Evolutionary conservation across 2,888 invertebrate species (phyloP).

Genomic region (Leptura quadrifasciata): DNA sequence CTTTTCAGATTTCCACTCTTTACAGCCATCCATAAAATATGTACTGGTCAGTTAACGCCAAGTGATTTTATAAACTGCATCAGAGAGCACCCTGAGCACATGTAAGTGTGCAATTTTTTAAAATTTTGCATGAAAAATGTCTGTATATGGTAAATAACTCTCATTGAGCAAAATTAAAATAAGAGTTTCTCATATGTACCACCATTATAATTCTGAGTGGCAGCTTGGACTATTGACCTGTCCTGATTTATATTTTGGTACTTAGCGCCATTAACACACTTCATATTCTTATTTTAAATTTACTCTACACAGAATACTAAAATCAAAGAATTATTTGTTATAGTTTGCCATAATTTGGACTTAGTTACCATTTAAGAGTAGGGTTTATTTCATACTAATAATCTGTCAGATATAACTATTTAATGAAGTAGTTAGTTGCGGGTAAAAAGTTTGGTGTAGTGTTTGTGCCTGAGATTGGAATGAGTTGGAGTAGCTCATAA

Average conservation of each 20-base stretch:
- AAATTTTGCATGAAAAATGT: conserved; percentile 30
- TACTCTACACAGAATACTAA: background rate
- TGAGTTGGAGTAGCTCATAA: background rate
- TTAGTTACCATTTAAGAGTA: conserved; percentile 11
- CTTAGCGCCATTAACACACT: background rate
- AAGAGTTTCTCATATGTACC: background rate
- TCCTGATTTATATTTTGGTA: background rate
- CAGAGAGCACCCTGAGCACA: conserved; percentile 96
- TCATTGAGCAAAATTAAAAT: background rate
- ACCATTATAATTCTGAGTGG: background rate
- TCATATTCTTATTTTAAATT: background rate
- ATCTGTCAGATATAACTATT: background rate
- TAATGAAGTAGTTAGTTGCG: background rate
- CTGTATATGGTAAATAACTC: conserved; percentile 7
- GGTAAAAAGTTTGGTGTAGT: conserved; percentile 9
- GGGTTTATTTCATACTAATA: conserved; percentile 17
- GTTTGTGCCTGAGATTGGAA: conserved; percentile 13
- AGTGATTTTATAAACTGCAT: conserved; percentile 92
- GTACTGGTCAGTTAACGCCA: conserved; percentile 87
- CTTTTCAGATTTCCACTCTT: conserved; percentile 93
- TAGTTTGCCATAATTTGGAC: conserved; percentile 4
- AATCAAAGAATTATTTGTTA: background rate
- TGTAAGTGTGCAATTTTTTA: conserved; percentile 81
- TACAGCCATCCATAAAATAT: conserved; percentile 96
- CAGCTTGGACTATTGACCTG: background rate